A percentile compares a stretch with the other conserved stretches of the same genome.
Evolutionary conservation across 2,113 vertebrate genomes (phyloP).

Genomic region (Brachyistius frenatus): DNA sequence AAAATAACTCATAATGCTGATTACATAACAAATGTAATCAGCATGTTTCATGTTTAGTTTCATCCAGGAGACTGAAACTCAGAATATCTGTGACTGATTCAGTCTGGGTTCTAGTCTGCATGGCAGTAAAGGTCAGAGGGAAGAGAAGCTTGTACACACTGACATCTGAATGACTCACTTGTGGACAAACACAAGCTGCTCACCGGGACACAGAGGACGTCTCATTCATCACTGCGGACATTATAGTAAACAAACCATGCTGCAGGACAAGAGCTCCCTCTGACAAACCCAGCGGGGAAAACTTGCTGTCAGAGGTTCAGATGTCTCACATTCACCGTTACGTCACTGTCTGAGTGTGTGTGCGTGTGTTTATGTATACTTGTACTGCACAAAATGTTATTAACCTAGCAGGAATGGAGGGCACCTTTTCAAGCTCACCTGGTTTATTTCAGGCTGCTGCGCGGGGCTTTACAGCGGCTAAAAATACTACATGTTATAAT

Average conservation of each 20-base stretch:
- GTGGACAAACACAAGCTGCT: conserved; percentile 12
- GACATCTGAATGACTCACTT: conserved; percentile 22
- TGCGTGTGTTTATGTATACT: conserved; percentile 32
- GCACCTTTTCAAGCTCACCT: conserved; percentile 52
- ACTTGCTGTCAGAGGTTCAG: not conserved
- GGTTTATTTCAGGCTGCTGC: conserved; percentile 62
- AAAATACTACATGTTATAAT: conserved; percentile 66
- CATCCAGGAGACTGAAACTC: too few species aligned
- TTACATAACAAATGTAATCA: too few species aligned
- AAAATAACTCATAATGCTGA: too few species aligned
- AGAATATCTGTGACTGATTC: not conserved
- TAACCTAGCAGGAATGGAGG: conserved; percentile 49
- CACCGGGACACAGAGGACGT: not conserved
- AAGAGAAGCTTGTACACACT: conserved; percentile 6
- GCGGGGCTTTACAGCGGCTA: conserved; percentile 33
- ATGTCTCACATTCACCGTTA: conserved; percentile 14
- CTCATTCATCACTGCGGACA: conserved; percentile 31
- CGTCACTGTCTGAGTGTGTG: conserved; percentile 6
- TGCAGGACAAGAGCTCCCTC: conserved; percentile 39
- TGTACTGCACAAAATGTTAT: conserved; percentile 44
- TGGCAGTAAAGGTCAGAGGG: not conserved
- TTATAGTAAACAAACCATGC: conserved; percentile 29
- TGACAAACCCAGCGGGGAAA: conserved; percentile 25
- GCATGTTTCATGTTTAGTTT: too few species aligned
- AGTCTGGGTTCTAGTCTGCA: not conserved